phyloP scores from a whole-genome alignment of 2,113 vertebrate genomes.

The Macaca mulatta region DNA sequence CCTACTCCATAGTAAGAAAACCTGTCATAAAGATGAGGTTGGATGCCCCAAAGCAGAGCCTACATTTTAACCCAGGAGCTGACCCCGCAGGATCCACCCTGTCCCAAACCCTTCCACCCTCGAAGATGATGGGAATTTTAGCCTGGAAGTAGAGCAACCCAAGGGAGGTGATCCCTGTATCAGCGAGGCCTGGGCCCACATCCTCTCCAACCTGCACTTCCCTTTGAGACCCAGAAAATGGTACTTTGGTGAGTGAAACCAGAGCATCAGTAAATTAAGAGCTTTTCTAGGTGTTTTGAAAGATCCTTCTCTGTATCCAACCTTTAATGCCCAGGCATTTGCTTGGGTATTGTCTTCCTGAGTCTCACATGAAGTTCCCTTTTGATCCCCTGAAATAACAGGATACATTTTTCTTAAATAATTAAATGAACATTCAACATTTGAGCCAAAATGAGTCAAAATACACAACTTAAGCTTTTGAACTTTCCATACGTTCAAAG shows the following conservation, averaged over 20 bases:
- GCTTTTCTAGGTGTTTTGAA: not conserved
- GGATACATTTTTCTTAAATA: constrained; percentile 16
- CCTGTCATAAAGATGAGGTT: not conserved
- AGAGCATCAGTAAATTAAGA: not conserved
- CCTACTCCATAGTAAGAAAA: not conserved
- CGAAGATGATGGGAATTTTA: not conserved
- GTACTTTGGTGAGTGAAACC: not conserved
- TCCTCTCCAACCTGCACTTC: not conserved
- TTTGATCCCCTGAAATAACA: not conserved
- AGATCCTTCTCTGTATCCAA: not conserved
- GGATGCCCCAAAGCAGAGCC: not conserved
- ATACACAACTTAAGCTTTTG: constrained; percentile 44
- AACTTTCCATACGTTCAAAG: not conserved
- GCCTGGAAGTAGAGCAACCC: not conserved
- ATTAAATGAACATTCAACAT: constrained; percentile 65
- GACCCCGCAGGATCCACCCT: not conserved
- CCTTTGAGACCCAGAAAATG: not conserved
- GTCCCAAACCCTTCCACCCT: not conserved
- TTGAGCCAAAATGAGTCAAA: constrained; percentile 68
- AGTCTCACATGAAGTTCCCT: not conserved
- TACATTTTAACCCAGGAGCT: not conserved
- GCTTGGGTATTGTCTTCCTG: not conserved
- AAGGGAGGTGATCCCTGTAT: not conserved
- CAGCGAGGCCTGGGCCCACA: not conserved
- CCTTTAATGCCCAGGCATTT: not conserved